Evolutionary conservation across 2,113 vertebrate genomes (phyloP), one percentile per base, ranked within the genome.

Genomic region (Anguilla rostrata): DNA sequence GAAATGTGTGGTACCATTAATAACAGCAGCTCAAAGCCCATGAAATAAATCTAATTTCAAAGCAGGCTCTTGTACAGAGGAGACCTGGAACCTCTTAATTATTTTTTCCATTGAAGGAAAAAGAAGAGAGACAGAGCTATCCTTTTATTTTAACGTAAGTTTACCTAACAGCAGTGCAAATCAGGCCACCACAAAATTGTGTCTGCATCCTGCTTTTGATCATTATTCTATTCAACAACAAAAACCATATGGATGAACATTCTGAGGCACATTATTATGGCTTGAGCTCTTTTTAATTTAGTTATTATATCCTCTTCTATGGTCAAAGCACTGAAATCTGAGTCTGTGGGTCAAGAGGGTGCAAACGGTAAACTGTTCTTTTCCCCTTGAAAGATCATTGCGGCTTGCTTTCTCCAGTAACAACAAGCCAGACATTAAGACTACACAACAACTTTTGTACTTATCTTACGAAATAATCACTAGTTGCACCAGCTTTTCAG

Each of bases 21-120:
- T 41, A 43, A 22, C 63, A 71, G 63, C 63, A 84, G 83, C 57
- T 26, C 83, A 84, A 84, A 26, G 60, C 39, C 22, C n/a, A 66
- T 66, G 18, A 26, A 66, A 66, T 26, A 66, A 20, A 66, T 66
- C 18, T 22, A 22, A 66, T 22, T 22, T 66, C 18, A 66, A 66
- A 66, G 60, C 26, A 66, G 60, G 60, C 22, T 66, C 4, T 66
- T 2, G 7, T 66, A 5, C 60, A 66, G 60, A 20, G 56, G 18
- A 60, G 14, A 60, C 56, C 14, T 60, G 56, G 7, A 60, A 60
- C 18, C 56, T 60, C 56, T 14, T 18, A 60, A 60, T 14, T 71
- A 71, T 20, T n/a, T 71, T 75, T 75, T 26, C 34, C 26, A 53
- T 75, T 75, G n/a, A 75, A 75, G 0, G 7, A 29, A 34, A 75